Percentiles rank a stretch among this genome's conserved stretches.
Evolutionary conservation across 1,140 invertebrate genomes (phyloP).

Genomic region (Drosophila trapezifrons): DNA sequence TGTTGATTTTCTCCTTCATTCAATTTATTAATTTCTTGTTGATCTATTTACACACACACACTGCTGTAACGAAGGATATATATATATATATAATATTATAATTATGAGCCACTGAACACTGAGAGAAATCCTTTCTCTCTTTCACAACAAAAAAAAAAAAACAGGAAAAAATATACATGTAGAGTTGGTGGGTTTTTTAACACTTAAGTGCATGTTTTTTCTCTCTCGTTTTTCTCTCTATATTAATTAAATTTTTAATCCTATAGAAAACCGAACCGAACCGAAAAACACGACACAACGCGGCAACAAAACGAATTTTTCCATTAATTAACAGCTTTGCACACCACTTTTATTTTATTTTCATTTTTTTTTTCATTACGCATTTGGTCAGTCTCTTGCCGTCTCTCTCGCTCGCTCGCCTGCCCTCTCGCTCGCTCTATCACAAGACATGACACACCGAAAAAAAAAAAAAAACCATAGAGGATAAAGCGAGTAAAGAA

Average conservation of each 20-base stretch:
- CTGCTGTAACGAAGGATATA: conserved; percentile 44
- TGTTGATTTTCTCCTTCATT: background rate
- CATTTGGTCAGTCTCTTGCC: conserved; percentile 8
- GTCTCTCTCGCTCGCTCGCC: conserved; percentile 19
- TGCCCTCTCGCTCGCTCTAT: conserved; percentile 10
- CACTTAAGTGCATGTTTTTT: too few relatives aligned
- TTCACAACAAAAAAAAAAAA: background rate
- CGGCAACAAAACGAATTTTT: conserved; percentile 46
- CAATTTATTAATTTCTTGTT: conserved; percentile 28
- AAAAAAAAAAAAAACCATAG: conserved; percentile 16
- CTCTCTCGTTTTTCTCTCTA: background rate
- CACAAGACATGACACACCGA: conserved; percentile 28
- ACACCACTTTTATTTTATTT: conserved; percentile 45
- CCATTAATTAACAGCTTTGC: conserved; percentile 78
- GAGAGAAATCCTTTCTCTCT: too few relatives aligned
- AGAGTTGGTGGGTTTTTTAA: background rate
- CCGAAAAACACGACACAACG: conserved; percentile 21
- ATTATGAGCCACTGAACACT: background rate
- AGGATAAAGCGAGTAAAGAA: conserved; percentile 16
- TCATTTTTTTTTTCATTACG: conserved; percentile 15
- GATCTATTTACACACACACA: conserved; percentile 58
- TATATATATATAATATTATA: background rate
- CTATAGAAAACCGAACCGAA: conserved; percentile 10
- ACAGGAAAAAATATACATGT: conserved; percentile 3
- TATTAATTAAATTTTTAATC: conserved; percentile 4